A percentile compares a stretch with the other conserved stretches of the same genome.
These are phyloP conservation scores for Chiloscyllium plagiosum DNA, from an alignment of 2,113 vertebrate genomes.

Conservation along the genomic window DNA sequence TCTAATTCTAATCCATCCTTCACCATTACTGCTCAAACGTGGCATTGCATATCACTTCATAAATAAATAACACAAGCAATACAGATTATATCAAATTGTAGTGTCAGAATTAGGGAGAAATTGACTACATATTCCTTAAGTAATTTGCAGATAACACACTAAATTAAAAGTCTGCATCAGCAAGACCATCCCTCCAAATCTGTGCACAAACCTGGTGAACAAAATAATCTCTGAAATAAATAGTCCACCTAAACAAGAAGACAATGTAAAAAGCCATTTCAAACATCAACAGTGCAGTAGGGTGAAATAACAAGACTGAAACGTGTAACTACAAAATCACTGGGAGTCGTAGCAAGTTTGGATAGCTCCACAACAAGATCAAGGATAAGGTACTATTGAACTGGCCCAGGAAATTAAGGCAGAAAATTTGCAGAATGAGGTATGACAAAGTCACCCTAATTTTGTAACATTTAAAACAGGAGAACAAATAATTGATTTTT, in stretches of 20 bases:
- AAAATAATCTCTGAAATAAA: not conserved
- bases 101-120: not conserved
- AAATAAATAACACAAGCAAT: not conserved
- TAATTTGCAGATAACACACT: not conserved
- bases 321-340: no score
- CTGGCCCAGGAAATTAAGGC: no score
- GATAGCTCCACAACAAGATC: no score
- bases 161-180: not conserved
- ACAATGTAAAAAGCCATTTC: no score
- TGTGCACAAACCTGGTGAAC: not conserved
- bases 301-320: no score
- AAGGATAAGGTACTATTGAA: no score
- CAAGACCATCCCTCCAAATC: not conserved
- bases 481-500: no score
- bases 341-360: no score
- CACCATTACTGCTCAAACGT: not conserved
- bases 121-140: not conserved
- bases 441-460: no score
- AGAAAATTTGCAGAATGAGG: no score
- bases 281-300: no score
- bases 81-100: not conserved
- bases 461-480: no score
- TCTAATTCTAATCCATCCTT: not conserved
- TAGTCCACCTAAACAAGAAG: not conserved
- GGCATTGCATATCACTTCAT: not conserved